These are phyloP conservation scores for Brachionus asplanchnoidis DNA, from an alignment of 1,140 invertebrate genomes.

Conservation along the genomic window DNA sequence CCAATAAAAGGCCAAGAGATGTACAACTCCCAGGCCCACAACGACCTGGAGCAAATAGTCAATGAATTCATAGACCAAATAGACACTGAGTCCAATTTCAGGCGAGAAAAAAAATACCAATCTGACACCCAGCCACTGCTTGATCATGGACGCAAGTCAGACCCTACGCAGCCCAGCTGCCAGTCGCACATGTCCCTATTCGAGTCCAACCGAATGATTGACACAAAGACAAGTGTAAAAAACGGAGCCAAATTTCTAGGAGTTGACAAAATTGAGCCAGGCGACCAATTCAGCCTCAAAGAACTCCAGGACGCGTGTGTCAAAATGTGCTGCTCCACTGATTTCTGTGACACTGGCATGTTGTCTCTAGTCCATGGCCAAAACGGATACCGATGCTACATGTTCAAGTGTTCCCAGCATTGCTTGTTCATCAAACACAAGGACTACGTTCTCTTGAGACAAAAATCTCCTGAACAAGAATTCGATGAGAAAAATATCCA, in stretches of 20 bases:
- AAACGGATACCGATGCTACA: slow-evolving; percentile 19
- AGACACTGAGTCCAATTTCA: background rate
- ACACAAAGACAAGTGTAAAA: background rate
- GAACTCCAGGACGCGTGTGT: background rate
- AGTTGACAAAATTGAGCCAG: background rate
- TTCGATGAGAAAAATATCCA: background rate
- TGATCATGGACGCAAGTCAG: background rate
- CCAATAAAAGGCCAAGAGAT: background rate
- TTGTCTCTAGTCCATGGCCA: background rate
- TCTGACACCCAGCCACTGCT: background rate
- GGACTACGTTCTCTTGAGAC: slow-evolving; percentile 2
- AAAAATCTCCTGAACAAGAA: background rate
- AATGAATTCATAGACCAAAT: background rate
- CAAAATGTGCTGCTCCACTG: background rate
- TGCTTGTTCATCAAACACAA: slow-evolving; percentile 34
- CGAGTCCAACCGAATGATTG: slow-evolving; percentile 3
- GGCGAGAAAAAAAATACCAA: background rate
- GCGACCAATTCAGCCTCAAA: background rate
- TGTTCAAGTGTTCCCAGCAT: slow-evolving; percentile 10
- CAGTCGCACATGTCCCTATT: background rate
- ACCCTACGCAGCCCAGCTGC: background rate
- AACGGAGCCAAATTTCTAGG: background rate
- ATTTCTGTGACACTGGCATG: background rate
- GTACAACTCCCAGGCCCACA: background rate
- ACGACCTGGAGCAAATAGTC: background rate